Base-by-base conservation (phyloP, 2,888 invertebrate genomes). In the Pollenia labialis region DNA sequence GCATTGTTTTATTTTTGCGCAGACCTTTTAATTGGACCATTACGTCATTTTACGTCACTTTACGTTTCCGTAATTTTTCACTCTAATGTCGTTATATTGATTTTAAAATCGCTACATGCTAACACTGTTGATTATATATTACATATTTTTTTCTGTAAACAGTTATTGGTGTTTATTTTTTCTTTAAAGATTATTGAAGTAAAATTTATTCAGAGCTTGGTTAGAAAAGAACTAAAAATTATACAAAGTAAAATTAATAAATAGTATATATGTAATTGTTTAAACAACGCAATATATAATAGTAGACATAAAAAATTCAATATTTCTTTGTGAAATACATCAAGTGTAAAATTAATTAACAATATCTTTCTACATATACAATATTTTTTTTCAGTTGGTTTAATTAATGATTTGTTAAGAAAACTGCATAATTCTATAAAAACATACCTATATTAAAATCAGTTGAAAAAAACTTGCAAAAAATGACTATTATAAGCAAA, bases 401-500 rank as follows among this genome's bases (percentile, higher is more conserved):
- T 48, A 46, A 72, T n/a, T 64, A 12, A 69, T 80, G 52, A 23
- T 42, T 66, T 77, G 77, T 60, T 16, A 64, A 76, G 11, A 46
- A 32, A 32, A 42, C 14, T 58, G 11, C 14, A n/a, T 50, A 50
- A 42, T n/a, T 12, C 23, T 46, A 46, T 16, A 46, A 50, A 44
- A 14, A 42, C n/a, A n/a, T n/a, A n/a, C n/a, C 58, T 58, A 44
- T 9, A 48, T 50, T 18, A 68, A 74, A 46, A 56, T 12, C 46
- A 50, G 32, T 32, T 32, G 7, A 69, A 4, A 32, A 44, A 40
- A 64, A 44, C n/a, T 18, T 40, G 6, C 71, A 58, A 48, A 91
- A 91, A 89, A 97, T 97, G 97, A 97, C 97, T 87, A 95, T 97
- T 92, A 94, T 97, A 90, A 96, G 96, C 9, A 97, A 97, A 92